These are phyloP conservation scores for Meleagris gallopavo DNA, from an alignment of 2,113 vertebrate genomes.

Conservation along the genomic window DNA sequence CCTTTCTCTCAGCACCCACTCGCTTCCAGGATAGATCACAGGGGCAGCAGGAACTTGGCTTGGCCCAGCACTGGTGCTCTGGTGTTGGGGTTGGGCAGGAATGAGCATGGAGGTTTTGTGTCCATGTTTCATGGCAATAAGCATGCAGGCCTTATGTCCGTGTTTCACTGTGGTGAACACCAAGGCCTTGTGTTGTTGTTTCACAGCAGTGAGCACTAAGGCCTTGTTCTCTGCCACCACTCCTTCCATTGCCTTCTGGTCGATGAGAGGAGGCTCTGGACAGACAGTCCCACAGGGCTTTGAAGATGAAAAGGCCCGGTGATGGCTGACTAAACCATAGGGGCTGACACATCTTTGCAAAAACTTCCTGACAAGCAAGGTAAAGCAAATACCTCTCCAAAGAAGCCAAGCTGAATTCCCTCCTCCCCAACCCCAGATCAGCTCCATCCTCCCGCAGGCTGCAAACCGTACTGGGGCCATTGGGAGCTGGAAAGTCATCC, in stretches of 20 bases:
- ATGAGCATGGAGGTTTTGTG: background rate
- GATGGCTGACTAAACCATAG: background rate
- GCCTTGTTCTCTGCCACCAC: background rate
- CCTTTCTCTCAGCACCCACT: background rate
- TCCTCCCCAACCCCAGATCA: background rate
- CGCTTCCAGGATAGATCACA: background rate
- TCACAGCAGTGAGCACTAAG: too few species aligned
- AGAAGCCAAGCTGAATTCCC: background rate
- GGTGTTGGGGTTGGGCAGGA: background rate
- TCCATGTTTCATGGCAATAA: background rate
- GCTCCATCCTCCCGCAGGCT: background rate
- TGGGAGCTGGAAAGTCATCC: background rate
- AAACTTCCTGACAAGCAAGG: background rate
- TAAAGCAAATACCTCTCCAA: background rate
- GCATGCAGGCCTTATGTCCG: background rate
- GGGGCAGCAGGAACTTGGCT: rapidly evolving
- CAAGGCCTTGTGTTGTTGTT: background rate
- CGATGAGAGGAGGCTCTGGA: background rate
- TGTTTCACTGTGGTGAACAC: background rate
- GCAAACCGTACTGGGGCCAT: background rate
- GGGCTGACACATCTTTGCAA: background rate
- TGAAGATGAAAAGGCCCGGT: background rate
- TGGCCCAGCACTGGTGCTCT: background rate
- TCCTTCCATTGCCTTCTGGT: background rate
- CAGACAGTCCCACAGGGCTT: rapidly evolving